Evolutionary conservation across 2,797 vertebrate genomes (phyloP), one percentile per base, ranked within the genome.

Genomic region (Allobates femoralis): DNA sequence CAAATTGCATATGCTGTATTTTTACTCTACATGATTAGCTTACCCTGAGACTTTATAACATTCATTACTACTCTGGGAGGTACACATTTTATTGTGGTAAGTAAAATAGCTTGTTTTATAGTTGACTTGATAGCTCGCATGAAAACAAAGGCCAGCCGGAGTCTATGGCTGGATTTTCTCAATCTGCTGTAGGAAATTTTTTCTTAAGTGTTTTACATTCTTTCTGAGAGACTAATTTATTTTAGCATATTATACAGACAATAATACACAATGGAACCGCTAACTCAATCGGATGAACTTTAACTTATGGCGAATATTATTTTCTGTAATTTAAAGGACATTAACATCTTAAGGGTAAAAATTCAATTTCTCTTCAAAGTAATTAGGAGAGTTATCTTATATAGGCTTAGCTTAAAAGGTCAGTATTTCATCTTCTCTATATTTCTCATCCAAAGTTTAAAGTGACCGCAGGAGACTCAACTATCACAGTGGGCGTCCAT

Each of bases 1-100:
- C 85, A 86, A 86, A 86, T 75, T 85, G 50, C 77, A 58, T 62
- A 86, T 74, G 37, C 78, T 41, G 53, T 75, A 73, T 74, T 81
- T 62, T 81, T 81, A 21, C 51, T 81, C 69, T 62, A 26, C 34
- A 81, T 51, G 78, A 81, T 86, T 81, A 81, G 66, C 66, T 86
- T 81, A 86, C 55, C 50, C 62, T 74, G 69, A 80, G 67, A 81
- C 66, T 71, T 86, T 58, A 64, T 50, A 62, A 51, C 46, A 32
- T 66, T 81, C 28, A 85, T 85, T 79, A 79, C 50, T 50, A 71
- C 76, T 79, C 60, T 79, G 76, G 84, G 84, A 79, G 46, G 50
- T 69, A 18, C 46, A 79, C 60, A 69, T 79, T 79, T 79, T 79
- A 79, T 75, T 62, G 56, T 60, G 69, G 75, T 83, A n/a, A 77